Evolutionary conservation across 1,140 invertebrate genomes (phyloP), one percentile per base, ranked within the genome.

Genomic region (Eciton burchellii): DNA sequence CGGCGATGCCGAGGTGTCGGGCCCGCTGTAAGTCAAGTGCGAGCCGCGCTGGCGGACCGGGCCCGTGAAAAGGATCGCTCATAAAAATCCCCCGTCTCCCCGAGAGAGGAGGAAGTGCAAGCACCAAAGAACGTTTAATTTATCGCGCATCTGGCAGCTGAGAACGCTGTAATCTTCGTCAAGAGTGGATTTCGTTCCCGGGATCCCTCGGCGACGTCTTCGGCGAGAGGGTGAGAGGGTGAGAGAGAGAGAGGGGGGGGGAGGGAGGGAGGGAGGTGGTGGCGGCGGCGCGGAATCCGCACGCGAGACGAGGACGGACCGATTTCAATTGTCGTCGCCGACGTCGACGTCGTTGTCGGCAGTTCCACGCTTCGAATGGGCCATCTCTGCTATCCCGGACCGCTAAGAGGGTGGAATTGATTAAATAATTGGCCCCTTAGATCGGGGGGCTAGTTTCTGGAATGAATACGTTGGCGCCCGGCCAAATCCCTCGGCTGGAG

Each of bases 371-470:
- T 74, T 87, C 77, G 73, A 89, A 88, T 89, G 86, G 90, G 70
- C 89, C 81, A 82, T 85, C 81, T 71, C 81, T 71, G 79, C 82
- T 86, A 82, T 88, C 88, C 84, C 84, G 86, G 87, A 89, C 89
- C 90, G 90, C 90, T 92, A 93, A 93, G 92, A 93, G 93, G 91
- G 89, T 92, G 90, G 91, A 93, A 94, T 94, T 94, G 93, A 94
- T 94, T 94, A 94, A 93, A 94, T 94, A 94, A 94, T 94, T 94
- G 93, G 93, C 91, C 91, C 90, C 90, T 93, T 93, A 91, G 92
- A 93, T 94, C 92, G 92, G 92, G 88, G 29, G 89, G 90, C 90
- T 93, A 93, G 93, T 93, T 93, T 92, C 91, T 89, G 90, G 91
- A 93, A 94, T 93, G 93, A 94, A 94, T 93, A 91, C 92, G 90